A percentile compares a stretch with the other conserved stretches of the same genome.
Conservation (phyloP, 2,797 vertebrate genomes). For the Smutsia gigantea region DNA sequence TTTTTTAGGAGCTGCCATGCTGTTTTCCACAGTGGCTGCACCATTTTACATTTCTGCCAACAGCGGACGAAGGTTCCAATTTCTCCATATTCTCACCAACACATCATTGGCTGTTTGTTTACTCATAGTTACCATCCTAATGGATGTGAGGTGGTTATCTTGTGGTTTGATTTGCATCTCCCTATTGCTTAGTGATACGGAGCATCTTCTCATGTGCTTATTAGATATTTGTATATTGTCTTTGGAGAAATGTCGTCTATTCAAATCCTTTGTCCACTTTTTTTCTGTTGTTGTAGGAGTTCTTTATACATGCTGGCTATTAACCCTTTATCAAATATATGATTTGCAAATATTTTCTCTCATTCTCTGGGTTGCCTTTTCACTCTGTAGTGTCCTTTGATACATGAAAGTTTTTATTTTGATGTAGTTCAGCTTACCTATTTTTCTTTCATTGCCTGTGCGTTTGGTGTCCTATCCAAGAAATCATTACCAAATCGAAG, state of each 20-base stretch:
- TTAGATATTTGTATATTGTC: not conserved
- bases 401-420: not conserved
- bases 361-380: not conserved
- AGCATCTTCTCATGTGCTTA: not conserved
- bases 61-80: not conserved
- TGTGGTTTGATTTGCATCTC: not conserved
- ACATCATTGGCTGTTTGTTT: not conserved
- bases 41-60: not conserved
- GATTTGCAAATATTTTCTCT: not conserved
- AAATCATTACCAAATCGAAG: not conserved
- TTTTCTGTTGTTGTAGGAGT: not conserved
- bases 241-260: not conserved
- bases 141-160: not conserved
- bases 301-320: not conserved
- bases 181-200: not conserved
- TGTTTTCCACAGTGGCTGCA: not conserved
- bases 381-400: not conserved
- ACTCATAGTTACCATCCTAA: not conserved
- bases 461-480: not conserved
- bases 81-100: not conserved
- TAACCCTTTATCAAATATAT: not conserved
- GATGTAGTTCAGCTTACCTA: not conserved
- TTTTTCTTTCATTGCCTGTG: not conserved
- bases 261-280: not conserved
- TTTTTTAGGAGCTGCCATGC: not conserved